Percentiles rank a stretch among this genome's conserved stretches.
phyloP scores from a whole-genome alignment of 2,797 vertebrate genomes.

The Lycodopsis pacificus region DNA sequence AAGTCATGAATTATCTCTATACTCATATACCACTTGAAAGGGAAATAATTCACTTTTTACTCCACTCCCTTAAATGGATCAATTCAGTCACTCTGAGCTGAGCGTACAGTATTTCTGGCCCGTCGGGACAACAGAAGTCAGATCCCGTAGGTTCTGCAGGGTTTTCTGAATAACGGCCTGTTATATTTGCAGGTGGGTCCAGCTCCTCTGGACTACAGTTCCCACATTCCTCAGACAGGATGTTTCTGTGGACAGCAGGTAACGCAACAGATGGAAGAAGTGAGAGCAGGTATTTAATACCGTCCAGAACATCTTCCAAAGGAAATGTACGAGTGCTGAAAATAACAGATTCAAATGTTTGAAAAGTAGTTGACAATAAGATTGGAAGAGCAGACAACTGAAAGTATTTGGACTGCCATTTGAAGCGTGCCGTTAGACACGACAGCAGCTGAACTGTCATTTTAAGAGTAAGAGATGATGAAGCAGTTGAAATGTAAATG shows the following conservation, averaged over 20 bases:
- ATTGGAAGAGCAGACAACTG: background rate
- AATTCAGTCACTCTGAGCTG: too few species aligned
- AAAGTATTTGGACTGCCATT: background rate
- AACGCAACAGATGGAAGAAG: conserved; percentile 87
- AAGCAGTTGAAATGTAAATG: background rate
- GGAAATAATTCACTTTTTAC: background rate
- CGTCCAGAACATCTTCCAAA: background rate
- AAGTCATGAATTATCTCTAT: background rate
- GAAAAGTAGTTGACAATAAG: background rate
- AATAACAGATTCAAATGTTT: background rate
- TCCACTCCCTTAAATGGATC: background rate
- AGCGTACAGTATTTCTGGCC: background rate
- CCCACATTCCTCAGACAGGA: conserved; percentile 83
- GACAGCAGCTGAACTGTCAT: too few species aligned
- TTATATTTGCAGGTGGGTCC: conserved; percentile 85
- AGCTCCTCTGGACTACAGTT: conserved; percentile 72
- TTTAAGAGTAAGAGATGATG: background rate
- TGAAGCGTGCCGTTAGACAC: too few species aligned
- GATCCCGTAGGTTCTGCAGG: background rate
- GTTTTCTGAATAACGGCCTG: conserved; percentile 34
- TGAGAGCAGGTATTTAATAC: conserved; percentile 87
- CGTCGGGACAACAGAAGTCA: background rate
- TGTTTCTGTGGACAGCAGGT: conserved; percentile 96
- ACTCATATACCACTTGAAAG: background rate
- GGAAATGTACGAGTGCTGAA: background rate